Evolutionary conservation across 2,113 vertebrate species (phyloP).

Genomic region (Pyrgilauda ruficollis): DNA sequence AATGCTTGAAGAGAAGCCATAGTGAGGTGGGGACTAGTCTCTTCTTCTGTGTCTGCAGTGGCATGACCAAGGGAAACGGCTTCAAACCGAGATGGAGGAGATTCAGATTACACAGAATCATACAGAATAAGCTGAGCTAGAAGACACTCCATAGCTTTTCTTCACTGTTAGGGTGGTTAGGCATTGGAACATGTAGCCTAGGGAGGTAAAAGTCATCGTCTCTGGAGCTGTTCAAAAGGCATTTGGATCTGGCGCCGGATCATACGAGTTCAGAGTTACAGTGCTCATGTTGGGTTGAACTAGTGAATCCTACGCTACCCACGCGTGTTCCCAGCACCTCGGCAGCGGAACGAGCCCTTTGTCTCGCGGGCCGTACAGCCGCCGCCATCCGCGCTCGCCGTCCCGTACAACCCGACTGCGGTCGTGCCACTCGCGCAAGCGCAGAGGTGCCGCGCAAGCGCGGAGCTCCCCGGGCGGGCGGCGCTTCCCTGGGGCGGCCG

Average conservation of each 20-base stretch:
- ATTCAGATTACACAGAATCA: background rate
- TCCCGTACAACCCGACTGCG: rapidly evolving
- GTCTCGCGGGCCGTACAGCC: rapidly evolving
- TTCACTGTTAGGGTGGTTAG: background rate
- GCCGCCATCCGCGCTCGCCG: rapidly evolving
- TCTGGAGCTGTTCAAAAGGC: background rate
- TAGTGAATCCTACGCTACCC: too few relatives aligned
- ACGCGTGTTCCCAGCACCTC: too few relatives aligned
- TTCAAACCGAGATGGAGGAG: rapidly evolving
- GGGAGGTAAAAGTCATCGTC: too few relatives aligned
- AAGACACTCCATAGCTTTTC: background rate
- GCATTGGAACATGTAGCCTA: too few relatives aligned
- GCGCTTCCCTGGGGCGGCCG: background rate
- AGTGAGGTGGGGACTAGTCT: too few relatives aligned
- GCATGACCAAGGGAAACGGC: background rate
- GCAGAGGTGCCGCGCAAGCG: background rate
- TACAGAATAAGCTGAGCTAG: background rate
- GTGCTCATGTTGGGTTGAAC: too few relatives aligned
- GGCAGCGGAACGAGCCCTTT: rapidly evolving
- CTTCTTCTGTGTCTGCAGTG: too few relatives aligned
- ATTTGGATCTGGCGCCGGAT: too few relatives aligned
- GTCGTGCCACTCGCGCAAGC: background rate
- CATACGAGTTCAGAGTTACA: too few relatives aligned
- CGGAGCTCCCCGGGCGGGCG: background rate
- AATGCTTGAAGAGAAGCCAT: background rate